A percentile compares a stretch with the other conserved stretches of the same genome.
phyloP scores from a whole-genome alignment of 2,888 invertebrate species.

The Dusona sp. region DNA sequence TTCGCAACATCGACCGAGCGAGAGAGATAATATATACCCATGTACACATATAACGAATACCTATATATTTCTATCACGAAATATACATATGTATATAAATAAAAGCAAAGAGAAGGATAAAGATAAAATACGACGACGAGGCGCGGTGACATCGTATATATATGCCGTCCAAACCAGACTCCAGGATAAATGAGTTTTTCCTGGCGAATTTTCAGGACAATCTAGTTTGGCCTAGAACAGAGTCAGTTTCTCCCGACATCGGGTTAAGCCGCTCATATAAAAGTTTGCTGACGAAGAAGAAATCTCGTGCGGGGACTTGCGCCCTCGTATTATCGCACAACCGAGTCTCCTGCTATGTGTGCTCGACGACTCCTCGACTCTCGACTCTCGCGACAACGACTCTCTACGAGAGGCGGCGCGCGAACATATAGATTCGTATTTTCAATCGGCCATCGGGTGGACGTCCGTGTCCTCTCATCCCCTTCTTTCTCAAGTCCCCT shows the following conservation, averaged over 20 bases:
- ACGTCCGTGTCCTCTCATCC: conserved; percentile 21
- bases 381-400: conserved; percentile 19
- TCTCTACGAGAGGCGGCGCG: background rate
- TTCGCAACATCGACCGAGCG: background rate
- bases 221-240: background rate
- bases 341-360: background rate
- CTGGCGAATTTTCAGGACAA: background rate
- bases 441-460: conserved; percentile 67
- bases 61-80: background rate
- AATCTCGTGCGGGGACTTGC: conserved; percentile 30
- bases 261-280: conserved; percentile 8
- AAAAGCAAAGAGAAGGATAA: conserved; percentile 23
- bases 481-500: conserved; percentile 26
- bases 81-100: background rate
- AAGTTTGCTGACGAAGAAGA: conserved; percentile 11
- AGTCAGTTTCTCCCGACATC: conserved; percentile 26
- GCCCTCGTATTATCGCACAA: conserved; percentile 39
- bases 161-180: background rate
- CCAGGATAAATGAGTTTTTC: background rate
- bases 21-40: background rate
- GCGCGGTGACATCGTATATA: conserved; percentile 37
- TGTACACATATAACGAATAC: background rate
- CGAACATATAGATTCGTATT: conserved; percentile 68
- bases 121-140: conserved; percentile 41
- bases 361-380: conserved; percentile 12